Base-by-base conservation (phyloP, 2,113 vertebrate genomes). In the Rissa tridactyla region DNA sequence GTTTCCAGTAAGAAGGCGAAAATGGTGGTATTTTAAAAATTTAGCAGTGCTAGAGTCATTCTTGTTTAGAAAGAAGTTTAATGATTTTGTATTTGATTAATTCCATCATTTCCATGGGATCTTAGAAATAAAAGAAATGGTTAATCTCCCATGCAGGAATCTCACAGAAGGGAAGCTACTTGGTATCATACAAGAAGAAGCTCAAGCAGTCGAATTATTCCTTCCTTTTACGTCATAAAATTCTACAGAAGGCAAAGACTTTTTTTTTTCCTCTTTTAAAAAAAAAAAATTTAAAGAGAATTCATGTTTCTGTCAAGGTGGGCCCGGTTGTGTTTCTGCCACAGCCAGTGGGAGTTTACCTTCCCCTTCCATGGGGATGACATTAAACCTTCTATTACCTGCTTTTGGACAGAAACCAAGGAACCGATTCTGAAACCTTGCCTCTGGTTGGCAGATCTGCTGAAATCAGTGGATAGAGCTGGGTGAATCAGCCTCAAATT, bases 11-110 rank as follows among this genome's bases (percentile, higher is more conserved):
- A 23, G 26, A 51, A 66, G 6, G 16, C 42, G 32, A 34, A n/a
- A 15, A 64, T 64, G 15, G 4, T n/a, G 13, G 5, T 34, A 27
- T 18, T 62, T 14, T 80, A 87, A 92, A 34, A 94, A 25, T 66
- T 81, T 85, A 86, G 19, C n/a, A 32, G 38, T 69, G 66, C 65
- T 82, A 76, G 93, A 95, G 90, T 85, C 22, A 34, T 94, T 96
- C 42, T 36, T 94, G 44, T 95, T 97, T 66, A 89, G 89, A 94
- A 95, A 92, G 36, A 92, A 91, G 40, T 93, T 86, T 93, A 97
- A 93, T 97, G 49, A 82, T 94, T 51, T 51, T 93, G n/a, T 69
- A 85, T 96, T 94, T 96, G n/a, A 92, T 96, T 93, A 96, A 89
- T 94, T 89, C 49, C 23, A 27, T 76, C 64, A 49, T 95, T 96